A percentile compares a stretch with the other conserved stretches of the same genome.
phyloP scores from a whole-genome alignment of 1,140 invertebrate genomes.

The Drosophila ambigua region DNA sequence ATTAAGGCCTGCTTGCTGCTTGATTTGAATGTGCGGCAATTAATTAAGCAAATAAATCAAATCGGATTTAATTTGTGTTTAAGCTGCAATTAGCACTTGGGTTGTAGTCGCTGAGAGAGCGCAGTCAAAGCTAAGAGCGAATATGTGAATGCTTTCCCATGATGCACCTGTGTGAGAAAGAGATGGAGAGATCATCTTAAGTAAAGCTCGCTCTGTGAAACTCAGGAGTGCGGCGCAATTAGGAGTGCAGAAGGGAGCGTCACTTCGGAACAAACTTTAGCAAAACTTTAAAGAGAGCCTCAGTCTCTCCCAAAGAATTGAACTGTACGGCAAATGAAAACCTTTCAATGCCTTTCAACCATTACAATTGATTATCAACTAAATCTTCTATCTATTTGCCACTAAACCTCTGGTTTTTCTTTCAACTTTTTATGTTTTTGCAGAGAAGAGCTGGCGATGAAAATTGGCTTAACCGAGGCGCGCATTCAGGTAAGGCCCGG shows the following conservation, averaged over 20 bases:
- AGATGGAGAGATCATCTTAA: too few relatives aligned
- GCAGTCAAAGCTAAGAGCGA: not conserved
- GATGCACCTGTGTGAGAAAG: too few relatives aligned
- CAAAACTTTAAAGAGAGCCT: not conserved
- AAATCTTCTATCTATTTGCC: not conserved
- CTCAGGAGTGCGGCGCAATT: too few relatives aligned
- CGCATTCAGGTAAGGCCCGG: conserved; percentile 94
- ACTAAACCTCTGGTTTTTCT: conserved; percentile 17
- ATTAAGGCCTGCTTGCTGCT: conserved; percentile 37
- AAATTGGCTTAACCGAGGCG: conserved; percentile 98
- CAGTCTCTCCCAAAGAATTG: too few relatives aligned
- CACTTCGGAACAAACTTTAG: too few relatives aligned
- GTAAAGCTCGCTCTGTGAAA: too few relatives aligned
- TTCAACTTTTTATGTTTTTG: conserved; percentile 26
- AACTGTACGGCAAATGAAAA: too few relatives aligned
- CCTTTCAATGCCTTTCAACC: not conserved
- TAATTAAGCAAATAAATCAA: conserved; percentile 75
- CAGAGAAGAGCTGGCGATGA: conserved; percentile 98
- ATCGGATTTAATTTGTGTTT: conserved; percentile 39
- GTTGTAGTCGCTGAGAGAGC: conserved; percentile 14
- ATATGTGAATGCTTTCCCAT: too few relatives aligned
- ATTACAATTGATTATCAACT: too few relatives aligned
- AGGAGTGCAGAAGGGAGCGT: too few relatives aligned
- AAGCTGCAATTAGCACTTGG: conserved; percentile 33
- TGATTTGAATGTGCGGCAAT: conserved; percentile 59